Evolutionary conservation across 2,888 invertebrate species (phyloP).

Genomic region (Hirtodrosophila confusa): DNA sequence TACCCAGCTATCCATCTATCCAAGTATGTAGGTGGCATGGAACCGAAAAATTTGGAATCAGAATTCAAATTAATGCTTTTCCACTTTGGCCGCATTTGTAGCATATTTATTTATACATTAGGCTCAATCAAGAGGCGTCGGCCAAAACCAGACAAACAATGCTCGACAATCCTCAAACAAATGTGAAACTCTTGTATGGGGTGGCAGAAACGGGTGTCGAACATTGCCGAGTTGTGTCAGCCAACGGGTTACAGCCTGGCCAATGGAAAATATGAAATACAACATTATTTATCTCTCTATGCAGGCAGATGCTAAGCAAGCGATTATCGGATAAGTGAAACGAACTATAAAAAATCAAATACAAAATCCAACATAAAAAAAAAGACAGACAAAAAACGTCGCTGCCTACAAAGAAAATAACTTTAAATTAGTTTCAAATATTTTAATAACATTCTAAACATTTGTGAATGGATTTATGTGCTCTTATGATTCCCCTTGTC

Average conservation of each 20-base stretch:
- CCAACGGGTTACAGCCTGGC: constrained; percentile 66
- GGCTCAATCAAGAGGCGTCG: constrained; percentile 43
- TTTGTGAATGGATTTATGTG: constrained; percentile 81
- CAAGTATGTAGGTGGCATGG: constrained; percentile 6
- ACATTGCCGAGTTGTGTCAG: constrained; percentile 30
- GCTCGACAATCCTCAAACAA: constrained; percentile 27
- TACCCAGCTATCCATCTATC: not conserved
- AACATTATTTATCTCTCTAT: constrained; percentile 66
- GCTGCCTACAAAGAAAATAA: constrained; percentile 20
- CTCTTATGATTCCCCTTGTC: constrained; percentile 66
- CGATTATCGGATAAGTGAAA: constrained; percentile 61
- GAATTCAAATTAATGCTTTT: constrained; percentile 55
- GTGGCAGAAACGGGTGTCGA: constrained; percentile 1
- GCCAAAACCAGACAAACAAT: constrained; percentile 51
- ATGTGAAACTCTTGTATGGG: constrained; percentile 5
- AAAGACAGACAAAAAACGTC: constrained; percentile 1
- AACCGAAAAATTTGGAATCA: constrained; percentile 8
- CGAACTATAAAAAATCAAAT: constrained; percentile 35
- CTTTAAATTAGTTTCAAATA: constrained; percentile 76
- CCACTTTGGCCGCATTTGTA: constrained; percentile 72
- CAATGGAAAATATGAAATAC: constrained; percentile 60
- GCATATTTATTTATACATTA: constrained; percentile 61
- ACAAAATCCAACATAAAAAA: constrained; percentile 39
- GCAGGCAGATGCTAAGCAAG: constrained; percentile 56
- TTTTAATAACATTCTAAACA: constrained; percentile 82